Evolutionary conservation across 2,888 invertebrate genomes (phyloP).

Genomic region (Boloria euphrosyne): DNA sequence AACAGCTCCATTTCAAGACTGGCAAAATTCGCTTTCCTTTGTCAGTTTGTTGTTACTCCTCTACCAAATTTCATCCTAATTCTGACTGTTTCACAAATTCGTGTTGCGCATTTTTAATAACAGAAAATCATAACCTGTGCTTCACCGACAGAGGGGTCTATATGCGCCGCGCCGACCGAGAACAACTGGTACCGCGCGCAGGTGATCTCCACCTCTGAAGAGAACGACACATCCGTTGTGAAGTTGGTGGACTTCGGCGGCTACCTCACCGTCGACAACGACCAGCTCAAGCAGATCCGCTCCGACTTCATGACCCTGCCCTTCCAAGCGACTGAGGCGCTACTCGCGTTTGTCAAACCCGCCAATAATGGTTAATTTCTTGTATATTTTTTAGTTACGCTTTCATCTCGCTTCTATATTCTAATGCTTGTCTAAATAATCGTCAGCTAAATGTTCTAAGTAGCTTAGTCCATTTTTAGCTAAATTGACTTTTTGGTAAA

Average conservation of each 20-base stretch:
- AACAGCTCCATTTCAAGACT: no score
- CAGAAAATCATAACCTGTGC: no score
- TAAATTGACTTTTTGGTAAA: no score
- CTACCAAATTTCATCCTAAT: no score
- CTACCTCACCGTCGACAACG: conserved; percentile 89
- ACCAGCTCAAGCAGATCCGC: conserved; percentile 93
- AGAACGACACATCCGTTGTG: conserved; percentile 88
- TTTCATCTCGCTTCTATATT: conserved; percentile 3
- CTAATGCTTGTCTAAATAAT: conserved; percentile 2
- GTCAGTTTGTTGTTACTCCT: no score
- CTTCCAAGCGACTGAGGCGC: conserved; percentile 98
- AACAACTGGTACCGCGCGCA: conserved; percentile 95
- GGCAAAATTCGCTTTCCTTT: no score
- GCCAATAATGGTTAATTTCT: conserved; percentile 83
- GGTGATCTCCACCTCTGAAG: conserved; percentile 86
- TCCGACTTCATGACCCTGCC: conserved; percentile 96
- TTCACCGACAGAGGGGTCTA: conserved; percentile 86
- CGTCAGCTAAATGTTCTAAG: no score
- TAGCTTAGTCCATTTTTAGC: no score
- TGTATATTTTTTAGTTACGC: conserved; percentile 17
- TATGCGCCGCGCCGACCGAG: conserved; percentile 93
- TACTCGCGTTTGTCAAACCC: conserved; percentile 93
- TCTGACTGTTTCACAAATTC: no score
- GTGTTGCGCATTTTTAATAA: no score
- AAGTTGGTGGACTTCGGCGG: conserved; percentile 98